phyloP scores from a whole-genome alignment of 2,113 vertebrate species.

The Daphoenositta chrysoptera region DNA sequence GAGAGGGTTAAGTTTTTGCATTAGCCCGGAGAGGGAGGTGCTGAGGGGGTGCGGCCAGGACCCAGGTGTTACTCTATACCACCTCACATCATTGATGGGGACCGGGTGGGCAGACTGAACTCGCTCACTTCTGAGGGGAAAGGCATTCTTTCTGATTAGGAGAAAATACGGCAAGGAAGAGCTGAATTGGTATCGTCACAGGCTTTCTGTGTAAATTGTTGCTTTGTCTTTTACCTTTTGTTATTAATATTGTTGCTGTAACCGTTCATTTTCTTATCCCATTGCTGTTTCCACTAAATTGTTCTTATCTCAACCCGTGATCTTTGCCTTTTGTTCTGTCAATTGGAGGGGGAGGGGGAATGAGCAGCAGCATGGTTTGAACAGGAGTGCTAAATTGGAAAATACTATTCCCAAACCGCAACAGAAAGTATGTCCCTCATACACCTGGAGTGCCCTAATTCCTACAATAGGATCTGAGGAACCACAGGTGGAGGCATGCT shows the following conservation, averaged over 20 bases:
- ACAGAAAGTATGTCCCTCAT: neutral
- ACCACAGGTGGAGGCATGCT: neutral
- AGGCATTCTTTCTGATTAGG: fast-evolving
- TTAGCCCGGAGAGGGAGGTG: too few relatives aligned
- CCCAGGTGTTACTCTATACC: neutral
- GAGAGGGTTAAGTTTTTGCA: neutral
- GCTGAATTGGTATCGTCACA: fast-evolving
- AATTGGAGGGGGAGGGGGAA: neutral
- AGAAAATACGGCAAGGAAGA: neutral
- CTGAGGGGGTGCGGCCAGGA: neutral
- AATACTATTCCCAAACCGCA: neutral
- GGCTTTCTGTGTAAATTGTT: neutral
- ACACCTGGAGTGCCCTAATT: neutral
- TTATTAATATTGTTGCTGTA: neutral
- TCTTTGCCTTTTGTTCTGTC: neutral
- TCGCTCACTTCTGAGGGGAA: neutral
- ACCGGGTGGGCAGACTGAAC: neutral
- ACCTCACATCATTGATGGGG: neutral
- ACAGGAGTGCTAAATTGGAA: neutral
- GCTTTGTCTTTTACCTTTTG: neutral
- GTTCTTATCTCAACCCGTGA: fast-evolving
- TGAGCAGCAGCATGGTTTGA: neutral
- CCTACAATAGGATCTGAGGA: neutral
- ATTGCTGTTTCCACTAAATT: neutral
- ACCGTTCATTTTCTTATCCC: neutral